Percentiles rank a stretch among this genome's conserved stretches.
Conservation (phyloP, 2,113 vertebrate species). For the Chlamydotis undulata region DNA sequence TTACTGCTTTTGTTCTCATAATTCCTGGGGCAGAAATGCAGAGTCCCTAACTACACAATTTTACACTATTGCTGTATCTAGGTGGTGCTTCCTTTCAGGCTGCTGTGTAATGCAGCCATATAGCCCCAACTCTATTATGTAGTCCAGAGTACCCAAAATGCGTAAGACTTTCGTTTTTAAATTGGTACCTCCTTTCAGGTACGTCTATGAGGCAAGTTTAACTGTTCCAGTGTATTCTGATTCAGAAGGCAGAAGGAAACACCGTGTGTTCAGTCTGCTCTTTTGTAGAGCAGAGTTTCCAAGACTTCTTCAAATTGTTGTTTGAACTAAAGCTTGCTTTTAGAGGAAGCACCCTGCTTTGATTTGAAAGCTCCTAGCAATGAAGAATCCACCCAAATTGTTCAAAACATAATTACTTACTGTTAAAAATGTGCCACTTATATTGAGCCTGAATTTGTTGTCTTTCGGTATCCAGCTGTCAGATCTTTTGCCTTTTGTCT, state of each 20-base stretch:
- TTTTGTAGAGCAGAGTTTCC: neutral
- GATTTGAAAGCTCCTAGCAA: neutral
- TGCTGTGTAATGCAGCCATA: fast-evolving
- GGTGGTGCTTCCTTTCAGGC: neutral
- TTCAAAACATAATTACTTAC: neutral
- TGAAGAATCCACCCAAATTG: neutral
- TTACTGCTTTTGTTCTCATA: neutral
- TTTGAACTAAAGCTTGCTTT: neutral
- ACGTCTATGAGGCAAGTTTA: neutral
- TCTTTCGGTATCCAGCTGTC: constrained; percentile 34
- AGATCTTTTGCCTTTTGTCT: constrained; percentile 26
- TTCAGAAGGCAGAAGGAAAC: neutral
- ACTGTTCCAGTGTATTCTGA: neutral
- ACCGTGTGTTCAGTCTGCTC: neutral
- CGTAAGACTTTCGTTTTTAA: neutral
- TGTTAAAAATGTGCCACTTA: neutral
- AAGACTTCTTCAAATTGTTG: neutral
- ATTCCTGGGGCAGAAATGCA: neutral
- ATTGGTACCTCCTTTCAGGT: neutral
- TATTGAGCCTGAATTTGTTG: neutral
- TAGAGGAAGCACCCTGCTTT: neutral
- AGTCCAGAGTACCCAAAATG: neutral
- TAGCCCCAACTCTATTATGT: neutral
- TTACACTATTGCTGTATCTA: neutral
- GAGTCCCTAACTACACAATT: neutral